These are phyloP conservation scores for Pseudanteris insignis DNA, from an alignment of 2,888 invertebrate species.

Conservation along the genomic window DNA sequence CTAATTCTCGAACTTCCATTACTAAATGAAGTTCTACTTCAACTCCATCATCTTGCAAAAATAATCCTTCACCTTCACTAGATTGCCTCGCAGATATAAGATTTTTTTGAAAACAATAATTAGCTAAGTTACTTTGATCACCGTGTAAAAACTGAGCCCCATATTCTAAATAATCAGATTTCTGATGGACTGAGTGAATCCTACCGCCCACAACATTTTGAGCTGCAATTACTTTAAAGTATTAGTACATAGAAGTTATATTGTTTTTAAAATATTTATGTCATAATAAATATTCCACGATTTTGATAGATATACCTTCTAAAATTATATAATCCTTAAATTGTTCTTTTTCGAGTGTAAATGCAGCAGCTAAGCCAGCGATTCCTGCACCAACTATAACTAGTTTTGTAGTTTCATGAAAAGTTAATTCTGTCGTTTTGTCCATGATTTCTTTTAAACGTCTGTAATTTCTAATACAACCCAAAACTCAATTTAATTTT, in stretches of 20 bases:
- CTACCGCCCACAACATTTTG: conserved; percentile 70
- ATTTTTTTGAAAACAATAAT: conserved; percentile 66
- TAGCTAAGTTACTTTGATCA: conserved; percentile 68
- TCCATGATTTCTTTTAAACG: conserved; percentile 49
- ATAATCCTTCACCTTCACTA: conserved; percentile 71
- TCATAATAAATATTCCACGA: too few species aligned
- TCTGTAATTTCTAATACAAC: conserved; percentile 50
- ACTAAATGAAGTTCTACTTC: conserved; percentile 66
- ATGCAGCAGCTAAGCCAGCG: conserved; percentile 71
- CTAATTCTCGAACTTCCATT: conserved; percentile 67
- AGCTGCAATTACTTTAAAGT: too few species aligned
- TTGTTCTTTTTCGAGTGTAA: conserved; percentile 66
- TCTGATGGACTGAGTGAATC: conserved; percentile 66
- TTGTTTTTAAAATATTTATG: too few species aligned
- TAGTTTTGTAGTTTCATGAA: conserved; percentile 57
- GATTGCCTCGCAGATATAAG: conserved; percentile 68
- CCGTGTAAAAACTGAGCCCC: conserved; percentile 77
- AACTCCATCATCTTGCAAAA: conserved; percentile 67
- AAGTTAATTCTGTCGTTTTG: conserved; percentile 9
- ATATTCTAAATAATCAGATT: conserved; percentile 68
- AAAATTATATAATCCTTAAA: conserved; percentile 68
- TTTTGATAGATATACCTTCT: conserved; percentile 66
- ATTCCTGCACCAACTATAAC: conserved; percentile 73
- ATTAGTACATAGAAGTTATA: too few species aligned
- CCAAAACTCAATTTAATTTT: conserved; percentile 38